Percentiles rank a stretch among this genome's conserved stretches.
These are phyloP conservation scores for Agonopterix subpropinquella DNA, from an alignment of 2,888 invertebrate genomes.

Conservation along the genomic window DNA sequence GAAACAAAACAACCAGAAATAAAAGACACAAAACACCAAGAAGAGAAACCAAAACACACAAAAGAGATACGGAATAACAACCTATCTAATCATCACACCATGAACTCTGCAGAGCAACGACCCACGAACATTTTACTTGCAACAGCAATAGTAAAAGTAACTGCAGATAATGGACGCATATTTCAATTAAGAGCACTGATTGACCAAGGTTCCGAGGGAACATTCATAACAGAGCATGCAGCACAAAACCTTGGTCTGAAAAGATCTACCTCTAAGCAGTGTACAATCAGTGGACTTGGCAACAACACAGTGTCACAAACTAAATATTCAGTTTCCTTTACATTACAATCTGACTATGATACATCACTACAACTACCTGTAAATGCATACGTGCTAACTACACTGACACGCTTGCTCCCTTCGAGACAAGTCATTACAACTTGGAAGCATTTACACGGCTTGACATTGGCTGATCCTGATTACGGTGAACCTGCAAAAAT, in stretches of 20 bases:
- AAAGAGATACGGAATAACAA: neutral
- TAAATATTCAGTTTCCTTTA: too few relatives aligned
- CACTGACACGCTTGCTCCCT: too few relatives aligned
- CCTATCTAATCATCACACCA: neutral
- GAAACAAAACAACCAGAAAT: too few relatives aligned
- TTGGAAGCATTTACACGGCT: constrained; percentile 10
- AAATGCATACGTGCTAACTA: too few relatives aligned
- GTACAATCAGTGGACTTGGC: too few relatives aligned
- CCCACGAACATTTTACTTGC: too few relatives aligned
- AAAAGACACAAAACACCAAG: neutral
- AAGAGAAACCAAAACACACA: neutral
- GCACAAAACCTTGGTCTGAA: neutral
- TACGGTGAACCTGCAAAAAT: constrained; percentile 10
- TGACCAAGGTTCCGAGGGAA: neutral
- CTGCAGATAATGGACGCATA: constrained; percentile 4
- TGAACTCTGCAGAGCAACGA: too few relatives aligned
- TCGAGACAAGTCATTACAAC: neutral
- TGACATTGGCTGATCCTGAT: constrained; percentile 11
- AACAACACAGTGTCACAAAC: too few relatives aligned
- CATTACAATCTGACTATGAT: too few relatives aligned
- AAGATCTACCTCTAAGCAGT: neutral
- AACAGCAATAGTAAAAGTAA: neutral
- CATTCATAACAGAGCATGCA: neutral
- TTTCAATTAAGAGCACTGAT: constrained; percentile 7
- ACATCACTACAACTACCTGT: too few relatives aligned